Evolutionary conservation across 2,113 vertebrate genomes (phyloP), one percentile per base, ranked within the genome.

Genomic region (Stercorarius parasiticus): DNA sequence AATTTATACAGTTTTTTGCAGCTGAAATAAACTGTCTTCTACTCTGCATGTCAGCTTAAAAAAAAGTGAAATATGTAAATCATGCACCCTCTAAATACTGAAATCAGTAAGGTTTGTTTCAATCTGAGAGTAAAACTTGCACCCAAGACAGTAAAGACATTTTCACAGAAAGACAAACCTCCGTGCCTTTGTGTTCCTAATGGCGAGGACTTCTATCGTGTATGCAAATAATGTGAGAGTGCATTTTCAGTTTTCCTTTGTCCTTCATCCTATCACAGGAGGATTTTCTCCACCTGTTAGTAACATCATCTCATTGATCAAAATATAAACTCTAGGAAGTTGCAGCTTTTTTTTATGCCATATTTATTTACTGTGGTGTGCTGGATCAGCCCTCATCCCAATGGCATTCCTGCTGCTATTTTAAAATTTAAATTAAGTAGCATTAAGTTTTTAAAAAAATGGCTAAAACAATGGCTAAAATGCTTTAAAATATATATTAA

Each of bases 401-500:
- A 1, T 45, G 10, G 45, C 66, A 74, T 78, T 70, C 62, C 59
- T 69, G 47, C 29, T 43, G 45, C 29, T 78, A 6, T 72, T 91
- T 82, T 59, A 59, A 40, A 79, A 38, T 47, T 81, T 56, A 55
- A 84, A 77, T 69, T 20, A 71, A 49, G 9, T 70, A 65, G 11
- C 15, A 64, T 87, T 80, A 64, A 14, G 2, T 36, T 70, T 61
- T 5, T 5, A 38, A 49, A 10, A 3, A 4, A 8, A 13, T 22
- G 21, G 11, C 47, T 49, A 49, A 6, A 17, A 9, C 17, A 42
- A 43, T 34, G 0, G 1, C 26, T 59, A 0, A 77, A 20, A 3
- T 61, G 42, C 43, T 47, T 67, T 87, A 38, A 70, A 64, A 8
- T 49, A 14, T 64, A 8, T 59, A 38, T 84, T 90, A 42, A 42